These are phyloP conservation scores for Stenodera caucasica DNA, from an alignment of 2,888 invertebrate genomes.

Conservation along the genomic window DNA sequence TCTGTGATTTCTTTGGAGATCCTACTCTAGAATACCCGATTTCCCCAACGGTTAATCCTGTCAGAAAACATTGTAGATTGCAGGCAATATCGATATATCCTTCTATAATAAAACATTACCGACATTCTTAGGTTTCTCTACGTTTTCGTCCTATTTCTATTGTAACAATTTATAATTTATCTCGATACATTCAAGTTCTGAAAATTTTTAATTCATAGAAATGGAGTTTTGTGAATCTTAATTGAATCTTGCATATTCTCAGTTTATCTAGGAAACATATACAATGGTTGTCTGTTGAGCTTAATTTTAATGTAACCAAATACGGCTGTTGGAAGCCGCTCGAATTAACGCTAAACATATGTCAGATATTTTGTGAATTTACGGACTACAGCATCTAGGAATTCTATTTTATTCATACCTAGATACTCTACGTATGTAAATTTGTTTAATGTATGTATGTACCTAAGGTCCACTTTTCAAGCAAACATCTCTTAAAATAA, in stretches of 20 bases:
- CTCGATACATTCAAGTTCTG: not conserved
- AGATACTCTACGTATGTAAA: slow-evolving; percentile 34
- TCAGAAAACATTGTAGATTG: slow-evolving; percentile 7
- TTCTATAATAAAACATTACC: slow-evolving; percentile 6
- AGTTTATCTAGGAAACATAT: slow-evolving; percentile 24
- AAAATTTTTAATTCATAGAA: slow-evolving; percentile 10
- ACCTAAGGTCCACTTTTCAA: slow-evolving; percentile 13
- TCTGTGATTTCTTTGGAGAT: slow-evolving; percentile 2
- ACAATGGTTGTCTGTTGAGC: slow-evolving; percentile 8
- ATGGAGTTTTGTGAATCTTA: slow-evolving; percentile 25
- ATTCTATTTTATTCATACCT: slow-evolving; percentile 28
- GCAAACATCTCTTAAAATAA: not conserved
- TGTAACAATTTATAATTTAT: not conserved
- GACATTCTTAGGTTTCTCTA: not conserved
- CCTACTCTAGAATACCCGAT: not conserved
- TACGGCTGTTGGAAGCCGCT: slow-evolving; percentile 30
- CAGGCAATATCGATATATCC: slow-evolving; percentile 4
- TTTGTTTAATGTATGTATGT: slow-evolving; percentile 32
- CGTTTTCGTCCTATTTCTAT: not conserved
- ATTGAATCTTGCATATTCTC: slow-evolving; percentile 27
- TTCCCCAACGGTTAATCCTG: slow-evolving; percentile 4
- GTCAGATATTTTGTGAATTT: slow-evolving; percentile 41
- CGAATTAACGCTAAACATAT: slow-evolving; percentile 37
- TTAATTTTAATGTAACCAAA: slow-evolving; percentile 34
- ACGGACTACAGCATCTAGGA: slow-evolving; percentile 30